Evolutionary conservation across 2,888 invertebrate species (phyloP).

Genomic region (Ligdia adustata): DNA sequence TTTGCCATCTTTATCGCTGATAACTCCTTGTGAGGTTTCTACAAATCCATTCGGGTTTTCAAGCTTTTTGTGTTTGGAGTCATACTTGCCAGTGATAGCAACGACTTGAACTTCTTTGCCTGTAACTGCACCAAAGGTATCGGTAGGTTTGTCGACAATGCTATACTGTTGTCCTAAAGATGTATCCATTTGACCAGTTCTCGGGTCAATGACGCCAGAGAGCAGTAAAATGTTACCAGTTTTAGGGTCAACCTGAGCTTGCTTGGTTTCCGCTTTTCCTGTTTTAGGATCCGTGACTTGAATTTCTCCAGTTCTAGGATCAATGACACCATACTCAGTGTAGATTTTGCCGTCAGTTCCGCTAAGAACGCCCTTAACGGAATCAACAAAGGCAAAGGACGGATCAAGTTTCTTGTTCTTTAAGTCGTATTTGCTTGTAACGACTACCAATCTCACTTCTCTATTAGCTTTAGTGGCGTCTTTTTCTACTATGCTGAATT

Average conservation of each 20-base stretch:
- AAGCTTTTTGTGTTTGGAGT: constrained; percentile 83
- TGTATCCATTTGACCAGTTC: constrained; percentile 83
- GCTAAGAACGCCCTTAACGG: constrained; percentile 74
- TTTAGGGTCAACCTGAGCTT: constrained; percentile 75
- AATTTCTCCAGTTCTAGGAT: constrained; percentile 84
- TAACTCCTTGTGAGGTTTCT: constrained; percentile 79
- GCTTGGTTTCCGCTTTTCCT: constrained; percentile 71
- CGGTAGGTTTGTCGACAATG: constrained; percentile 84
- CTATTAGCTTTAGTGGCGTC: constrained; percentile 87
- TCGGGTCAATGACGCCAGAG: constrained; percentile 83
- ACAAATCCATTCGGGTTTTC: constrained; percentile 83
- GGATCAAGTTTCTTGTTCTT: constrained; percentile 80
- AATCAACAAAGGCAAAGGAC: constrained; percentile 78
- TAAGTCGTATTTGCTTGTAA: constrained; percentile 85
- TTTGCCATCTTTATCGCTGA: constrained; percentile 88
- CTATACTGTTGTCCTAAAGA: constrained; percentile 84
- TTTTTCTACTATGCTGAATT: constrained; percentile 87
- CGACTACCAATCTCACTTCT: constrained; percentile 83
- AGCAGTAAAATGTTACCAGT: constrained; percentile 80
- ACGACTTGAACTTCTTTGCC: constrained; percentile 83
- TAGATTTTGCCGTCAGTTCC: constrained; percentile 86
- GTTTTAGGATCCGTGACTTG: constrained; percentile 70
- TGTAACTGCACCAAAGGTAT: constrained; percentile 63
- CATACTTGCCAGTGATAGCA: constrained; percentile 84
- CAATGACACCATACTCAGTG: constrained; percentile 85